Percentiles rank a stretch among this genome's conserved stretches.
These are phyloP conservation scores for Stigmatopora argus DNA, from an alignment of 2,113 vertebrate genomes.

Conservation along the genomic window DNA sequence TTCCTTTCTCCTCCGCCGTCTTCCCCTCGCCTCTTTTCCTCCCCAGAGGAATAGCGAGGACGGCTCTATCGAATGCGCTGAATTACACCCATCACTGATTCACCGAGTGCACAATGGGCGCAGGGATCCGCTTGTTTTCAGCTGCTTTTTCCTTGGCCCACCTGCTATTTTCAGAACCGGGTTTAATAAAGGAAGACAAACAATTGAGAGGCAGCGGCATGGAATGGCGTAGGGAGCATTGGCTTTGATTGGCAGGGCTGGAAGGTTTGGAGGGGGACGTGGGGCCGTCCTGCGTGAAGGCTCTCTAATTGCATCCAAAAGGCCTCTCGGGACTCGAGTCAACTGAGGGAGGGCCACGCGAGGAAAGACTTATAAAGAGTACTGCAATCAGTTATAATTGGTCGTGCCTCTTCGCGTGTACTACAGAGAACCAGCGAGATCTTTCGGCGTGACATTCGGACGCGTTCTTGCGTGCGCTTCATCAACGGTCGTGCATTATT, in stretches of 20 bases:
- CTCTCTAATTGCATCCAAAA: conserved; percentile 50
- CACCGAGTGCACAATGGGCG: conserved; percentile 28
- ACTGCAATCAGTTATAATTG: conserved; percentile 31
- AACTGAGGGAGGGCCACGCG: conserved; percentile 8
- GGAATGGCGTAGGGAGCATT: conserved; percentile 16
- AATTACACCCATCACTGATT: conserved; percentile 62
- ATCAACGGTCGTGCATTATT: conserved; percentile 7
- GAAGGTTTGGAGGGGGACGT: background rate
- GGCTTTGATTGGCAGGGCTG: conserved; percentile 43
- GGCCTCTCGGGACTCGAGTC: conserved; percentile 35
- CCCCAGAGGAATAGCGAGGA: conserved; percentile 38
- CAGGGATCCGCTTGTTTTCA: conserved; percentile 37
- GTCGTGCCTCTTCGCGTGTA: conserved; percentile 8
- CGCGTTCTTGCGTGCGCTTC: conserved; percentile 17
- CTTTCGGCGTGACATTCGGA: conserved; percentile 14
- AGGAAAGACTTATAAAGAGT: conserved; percentile 16
- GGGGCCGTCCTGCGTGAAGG: conserved; percentile 32
- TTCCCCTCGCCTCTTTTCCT: conserved; percentile 33
- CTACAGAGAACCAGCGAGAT: conserved; percentile 5
- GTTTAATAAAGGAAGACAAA: conserved; percentile 56
- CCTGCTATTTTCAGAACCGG: conserved; percentile 12
- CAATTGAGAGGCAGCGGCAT: conserved; percentile 45
- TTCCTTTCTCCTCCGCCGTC: conserved; percentile 25
- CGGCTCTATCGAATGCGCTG: conserved; percentile 41
- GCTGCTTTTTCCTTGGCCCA: conserved; percentile 18